Percentiles rank a stretch among this genome's conserved stretches.
Conservation (phyloP, 2,888 invertebrate species). For the Operophtera brumata region DNA sequence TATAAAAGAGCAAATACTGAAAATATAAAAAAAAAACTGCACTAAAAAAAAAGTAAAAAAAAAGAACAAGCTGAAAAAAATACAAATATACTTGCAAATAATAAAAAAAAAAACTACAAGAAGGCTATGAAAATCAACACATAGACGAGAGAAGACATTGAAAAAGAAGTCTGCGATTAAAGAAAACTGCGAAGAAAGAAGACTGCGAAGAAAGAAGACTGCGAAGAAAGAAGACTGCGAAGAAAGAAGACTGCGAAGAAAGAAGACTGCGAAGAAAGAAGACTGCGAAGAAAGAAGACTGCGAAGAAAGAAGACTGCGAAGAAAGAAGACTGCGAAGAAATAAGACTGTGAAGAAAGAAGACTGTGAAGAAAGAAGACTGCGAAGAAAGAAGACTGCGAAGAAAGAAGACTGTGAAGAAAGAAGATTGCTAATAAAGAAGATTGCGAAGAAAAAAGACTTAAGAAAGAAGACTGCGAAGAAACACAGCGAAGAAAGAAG, state of each 20-base stretch:
- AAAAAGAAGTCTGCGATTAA: no score
- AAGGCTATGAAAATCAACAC: background rate
- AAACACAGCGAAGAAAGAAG: constrained; percentile 21
- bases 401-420: constrained; percentile 18
- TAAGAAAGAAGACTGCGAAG: constrained; percentile 12
- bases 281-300: constrained; percentile 19
- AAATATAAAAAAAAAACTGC: background rate
- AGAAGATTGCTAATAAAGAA: constrained; percentile 17
- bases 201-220: constrained; percentile 2
- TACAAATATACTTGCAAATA: background rate
- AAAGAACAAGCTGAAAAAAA: background rate
- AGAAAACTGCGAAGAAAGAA: constrained; percentile 1
- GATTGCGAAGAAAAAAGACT: constrained; percentile 16
- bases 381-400: constrained; percentile 14
- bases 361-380: constrained; percentile 16
- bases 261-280: constrained; percentile 13
- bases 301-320: constrained; percentile 11
- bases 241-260: constrained; percentile 13
- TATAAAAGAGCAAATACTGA: background rate
- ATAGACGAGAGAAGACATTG: background rate
- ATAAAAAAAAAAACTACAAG: background rate
- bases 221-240: constrained; percentile 6
- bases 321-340: constrained; percentile 15
- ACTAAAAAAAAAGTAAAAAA: background rate
- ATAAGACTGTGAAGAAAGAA: constrained; percentile 16